A percentile compares a stretch with the other conserved stretches of the same genome.
Conservation (phyloP, 1,140 invertebrate species). For the Heliconius melpomene region DNA sequence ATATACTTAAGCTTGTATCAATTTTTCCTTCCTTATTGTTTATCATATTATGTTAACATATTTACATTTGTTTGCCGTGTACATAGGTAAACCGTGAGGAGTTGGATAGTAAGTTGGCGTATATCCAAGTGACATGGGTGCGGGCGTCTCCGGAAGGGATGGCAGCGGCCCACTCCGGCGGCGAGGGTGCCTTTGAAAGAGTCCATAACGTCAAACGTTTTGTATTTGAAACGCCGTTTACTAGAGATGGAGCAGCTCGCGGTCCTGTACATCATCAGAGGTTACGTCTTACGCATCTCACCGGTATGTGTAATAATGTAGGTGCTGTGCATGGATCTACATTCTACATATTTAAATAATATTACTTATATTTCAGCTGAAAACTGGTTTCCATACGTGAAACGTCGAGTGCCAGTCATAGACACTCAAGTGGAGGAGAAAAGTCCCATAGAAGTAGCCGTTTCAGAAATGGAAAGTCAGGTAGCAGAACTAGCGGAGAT, state of each 20-base stretch:
- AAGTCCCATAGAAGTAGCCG: slow-evolving; percentile 95
- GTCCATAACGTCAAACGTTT: slow-evolving; percentile 93
- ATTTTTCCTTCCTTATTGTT: neutral
- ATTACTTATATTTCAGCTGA: slow-evolving; percentile 81
- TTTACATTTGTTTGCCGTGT: neutral
- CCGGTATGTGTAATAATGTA: slow-evolving; percentile 84
- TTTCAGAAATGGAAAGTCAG: slow-evolving; percentile 94
- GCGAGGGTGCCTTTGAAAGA: slow-evolving; percentile 75
- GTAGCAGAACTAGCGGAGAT: slow-evolving; percentile 93
- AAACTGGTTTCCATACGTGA: slow-evolving; percentile 95
- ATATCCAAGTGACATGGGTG: slow-evolving; percentile 93
- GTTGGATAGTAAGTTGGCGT: slow-evolving; percentile 91
- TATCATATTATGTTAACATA: neutral
- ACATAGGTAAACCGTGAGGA: slow-evolving; percentile 87
- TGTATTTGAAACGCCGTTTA: slow-evolving; percentile 97
- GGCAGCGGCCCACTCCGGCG: slow-evolving; percentile 38
- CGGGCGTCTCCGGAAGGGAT: slow-evolving; percentile 81
- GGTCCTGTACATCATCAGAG: slow-evolving; percentile 93
- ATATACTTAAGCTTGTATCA: neutral
- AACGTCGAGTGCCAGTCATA: slow-evolving; percentile 91
- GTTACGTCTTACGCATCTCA: slow-evolving; percentile 92
- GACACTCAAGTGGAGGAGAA: slow-evolving; percentile 89
- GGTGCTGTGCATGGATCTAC: no score
- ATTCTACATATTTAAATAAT: neutral
- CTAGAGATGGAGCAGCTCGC: slow-evolving; percentile 88